Base-by-base conservation (phyloP, 92 coral and sea anemone species). In the Epizoanthus ramosus region DNA sequence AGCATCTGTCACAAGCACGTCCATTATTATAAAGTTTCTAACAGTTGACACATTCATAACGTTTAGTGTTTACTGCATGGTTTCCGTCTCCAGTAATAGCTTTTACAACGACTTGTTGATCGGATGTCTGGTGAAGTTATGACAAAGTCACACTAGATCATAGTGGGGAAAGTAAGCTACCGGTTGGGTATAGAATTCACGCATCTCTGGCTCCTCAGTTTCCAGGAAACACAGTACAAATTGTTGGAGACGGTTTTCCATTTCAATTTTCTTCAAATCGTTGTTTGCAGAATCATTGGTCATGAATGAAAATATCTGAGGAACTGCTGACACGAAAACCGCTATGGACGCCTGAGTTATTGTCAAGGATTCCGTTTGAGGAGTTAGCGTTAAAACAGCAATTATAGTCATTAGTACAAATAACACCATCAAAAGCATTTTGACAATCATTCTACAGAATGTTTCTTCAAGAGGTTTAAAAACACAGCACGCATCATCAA, bases 301-400 rank as follows among this genome's bases (percentile, higher is more conserved):
- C 6, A 35, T 31, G 35, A 15, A 23, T 15, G n/a, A 16, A 1
- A 68, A 68, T 31, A 69, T 23, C 74, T 69, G 56, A 16, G 74
- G 74, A 17, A 69, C 2, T 5, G 53, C 45, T 13, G 53, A 47
- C 16, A 69, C 52, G 15, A 69, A 35, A 9, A 69, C 8, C 0
- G 74, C 35, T 5, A 69, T 15, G 6, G 53, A n/a, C 17, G 74
- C 23, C 19, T 69, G 74, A 3, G 74, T 69, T 37, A 69, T 7
- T 35, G 35, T 13, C 45, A 57, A 57, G 35, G 39, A 69, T 19
- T 69, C 74, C n/a, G 74, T 69, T 69, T 52, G 54, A 3, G 56
- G 74, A 6, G 74, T 64, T 37, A 64, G 43, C 28, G 70, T 64
- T n/a, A 64, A 25, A 2, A 64, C 70, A 12, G 35, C n/a, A 69